Base-by-base conservation (phyloP, 2,888 invertebrate species). In the Autographa pulchrina region DNA sequence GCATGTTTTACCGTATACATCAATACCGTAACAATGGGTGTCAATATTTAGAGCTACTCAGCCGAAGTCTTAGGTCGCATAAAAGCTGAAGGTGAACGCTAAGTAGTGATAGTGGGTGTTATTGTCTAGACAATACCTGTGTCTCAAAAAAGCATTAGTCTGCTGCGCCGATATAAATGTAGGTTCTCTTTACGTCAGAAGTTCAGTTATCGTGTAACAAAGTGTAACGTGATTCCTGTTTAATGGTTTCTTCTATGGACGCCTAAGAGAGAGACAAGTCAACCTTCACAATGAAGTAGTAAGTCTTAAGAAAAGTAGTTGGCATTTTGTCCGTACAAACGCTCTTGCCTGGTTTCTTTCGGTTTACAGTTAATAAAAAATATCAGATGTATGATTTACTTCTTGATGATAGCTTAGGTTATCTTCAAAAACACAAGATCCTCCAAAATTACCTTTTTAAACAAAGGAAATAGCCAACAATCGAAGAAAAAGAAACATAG, bases 51-150 rank as follows among this genome's bases (percentile, higher is more conserved):
- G 25, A 56, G 20, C 20, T 56, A 56, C 20, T 56, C 7, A 13
- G 13, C 13, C 13, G 54, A 13, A 13, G 20, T 56, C 54, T 20
- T 20, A 20, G 54, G 56, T 60, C 62, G 11, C 61, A 25, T 56
- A 14, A 56, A 11, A 20, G 20, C 20, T 25, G 54, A 56, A 20
- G 54, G 54, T 9, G 20, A 54, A 56, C 20, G 13, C 54, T 25
- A 20, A 56, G 54, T 56, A 25, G 18, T 20, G 25, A 56, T 56
- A 56, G 54, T 25, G 54, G 13, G 54, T 25, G 54, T 56, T 25
- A 56, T 56, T 25, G 13, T 56, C 20, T 56, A 68, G 70, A 70
- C 67, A 76, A 68, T 70, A 65, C 41, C 35, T 62, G 38, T 31
- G 48, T 59, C 59, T 60, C 25, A 60, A 9, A 48, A 68, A 72